Base-by-base conservation (phyloP, 2,113 vertebrate genomes). In the Oryzias javanicus region DNA sequence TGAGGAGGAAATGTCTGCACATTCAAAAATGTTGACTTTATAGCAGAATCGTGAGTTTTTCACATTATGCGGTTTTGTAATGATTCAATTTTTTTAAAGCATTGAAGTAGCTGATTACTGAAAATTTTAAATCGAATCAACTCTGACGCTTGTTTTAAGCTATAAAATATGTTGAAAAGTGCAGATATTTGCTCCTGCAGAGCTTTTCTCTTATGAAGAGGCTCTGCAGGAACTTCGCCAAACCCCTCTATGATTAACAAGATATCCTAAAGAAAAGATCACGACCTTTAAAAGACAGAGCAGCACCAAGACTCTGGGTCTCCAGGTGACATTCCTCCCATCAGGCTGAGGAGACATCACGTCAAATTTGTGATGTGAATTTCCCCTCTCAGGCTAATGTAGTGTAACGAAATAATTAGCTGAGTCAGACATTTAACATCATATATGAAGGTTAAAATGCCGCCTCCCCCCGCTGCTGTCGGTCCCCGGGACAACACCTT, bases 371-470 rank as follows among this genome's bases (percentile, higher is more conserved):
- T 35, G 35, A 35, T 35, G 35, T 35, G 35, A 35, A 12, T 35
- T 35, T 35, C 10, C 10, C 2, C 35, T 8, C 35, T 12, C 35
- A 2, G 10, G 35, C 35, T 8, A 35, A 10, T 35, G 35, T 10
- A 35, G 8, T 35, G 10, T 35, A 35, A 35, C 35, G 0, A 12
- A 10, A 35, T 88, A 77, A 90, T 84, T 84, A 82, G 78, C 77
- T 56, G 55, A 29, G 22, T 61, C 49, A 35, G 71, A 70, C 70
- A 76, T 50, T 74, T 66, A 57, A 68, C 80, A 82, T 74, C 72
- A 75, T 64, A 76, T 72, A 29, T 73, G 54, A 60, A 69, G 80
- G 82, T 79, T 74, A 84, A 35, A 81, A 86, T 76, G 82, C 57
- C 79, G 71, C 65, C 14, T 46, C 14, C 57, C 55, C 58, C 47